phyloP scores from a whole-genome alignment of 2,113 vertebrate species.

The Psammodynastes pulverulentus region DNA sequence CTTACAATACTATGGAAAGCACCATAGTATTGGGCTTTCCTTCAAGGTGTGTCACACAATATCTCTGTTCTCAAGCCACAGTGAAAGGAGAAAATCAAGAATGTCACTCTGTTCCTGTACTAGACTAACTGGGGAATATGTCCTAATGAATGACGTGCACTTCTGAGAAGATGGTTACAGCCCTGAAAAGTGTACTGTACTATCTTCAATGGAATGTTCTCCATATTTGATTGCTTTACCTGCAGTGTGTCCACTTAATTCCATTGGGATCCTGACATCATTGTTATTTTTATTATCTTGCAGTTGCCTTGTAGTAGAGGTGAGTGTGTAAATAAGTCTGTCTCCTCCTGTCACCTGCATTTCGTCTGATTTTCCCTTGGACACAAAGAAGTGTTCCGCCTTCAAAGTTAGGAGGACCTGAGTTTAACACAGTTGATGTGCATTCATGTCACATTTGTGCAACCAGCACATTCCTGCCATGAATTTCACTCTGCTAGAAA shows the following conservation, averaged over 20 bases:
- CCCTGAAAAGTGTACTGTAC: neutral
- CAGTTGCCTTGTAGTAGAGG: neutral
- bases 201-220: neutral
- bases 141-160: neutral
- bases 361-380: neutral
- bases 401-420: neutral
- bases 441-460: neutral
- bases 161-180: neutral
- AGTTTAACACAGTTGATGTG: neutral
- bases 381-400: neutral
- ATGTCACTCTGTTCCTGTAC: neutral
- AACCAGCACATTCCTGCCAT: neutral
- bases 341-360: neutral
- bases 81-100: neutral
- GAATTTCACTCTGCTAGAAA: neutral
- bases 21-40: neutral
- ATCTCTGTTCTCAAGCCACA: neutral
- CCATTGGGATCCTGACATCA: neutral
- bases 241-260: neutral
- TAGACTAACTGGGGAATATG: neutral
- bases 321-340: neutral
- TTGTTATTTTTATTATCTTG: neutral
- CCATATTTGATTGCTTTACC: neutral
- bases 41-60: neutral
- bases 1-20: neutral